phyloP scores from a whole-genome alignment of 2,888 invertebrate genomes.

The Elmis aenea region DNA sequence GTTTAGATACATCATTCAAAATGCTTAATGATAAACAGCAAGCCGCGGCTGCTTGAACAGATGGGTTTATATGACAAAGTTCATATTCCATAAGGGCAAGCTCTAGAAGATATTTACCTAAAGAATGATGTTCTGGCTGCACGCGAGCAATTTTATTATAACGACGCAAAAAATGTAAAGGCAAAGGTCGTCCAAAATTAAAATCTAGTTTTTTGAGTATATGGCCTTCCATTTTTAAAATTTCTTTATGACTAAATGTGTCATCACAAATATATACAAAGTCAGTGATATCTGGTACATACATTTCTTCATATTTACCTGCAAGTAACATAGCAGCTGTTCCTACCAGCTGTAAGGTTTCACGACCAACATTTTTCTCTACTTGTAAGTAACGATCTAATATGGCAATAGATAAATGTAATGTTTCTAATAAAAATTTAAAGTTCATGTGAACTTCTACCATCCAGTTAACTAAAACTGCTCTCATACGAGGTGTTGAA shows the following conservation, averaged over 20 bases:
- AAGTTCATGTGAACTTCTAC: constrained; percentile 88
- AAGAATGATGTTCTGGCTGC: constrained; percentile 46
- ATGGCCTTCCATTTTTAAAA: constrained; percentile 75
- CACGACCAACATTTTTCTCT: constrained; percentile 35
- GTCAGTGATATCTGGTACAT: constrained; percentile 78
- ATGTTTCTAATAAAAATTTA: constrained; percentile 79
- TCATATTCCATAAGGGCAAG: constrained; percentile 75
- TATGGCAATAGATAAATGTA: constrained; percentile 81
- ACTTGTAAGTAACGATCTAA: constrained; percentile 88
- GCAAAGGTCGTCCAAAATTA: constrained; percentile 78
- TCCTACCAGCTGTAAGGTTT: constrained; percentile 76
- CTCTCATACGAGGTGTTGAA: constrained; percentile 81
- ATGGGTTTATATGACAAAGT: constrained; percentile 74
- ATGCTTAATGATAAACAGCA: constrained; percentile 64
- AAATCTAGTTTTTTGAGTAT: constrained; percentile 75
- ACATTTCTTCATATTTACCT: constrained; percentile 93
- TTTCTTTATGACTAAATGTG: constrained; percentile 72
- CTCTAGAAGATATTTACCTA: constrained; percentile 91
- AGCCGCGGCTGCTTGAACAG: constrained; percentile 77
- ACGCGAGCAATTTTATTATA: constrained; percentile 59
- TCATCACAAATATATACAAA: constrained; percentile 90
- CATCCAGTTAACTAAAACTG: constrained; percentile 89
- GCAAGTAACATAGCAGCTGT: constrained; percentile 87
- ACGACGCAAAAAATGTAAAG: constrained; percentile 85
- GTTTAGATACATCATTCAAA: constrained; percentile 49